Evolutionary conservation across 37 sponge, comb jelly and placozoan genomes (phyloP).

Genomic region (Theonella swinhoei): DNA sequence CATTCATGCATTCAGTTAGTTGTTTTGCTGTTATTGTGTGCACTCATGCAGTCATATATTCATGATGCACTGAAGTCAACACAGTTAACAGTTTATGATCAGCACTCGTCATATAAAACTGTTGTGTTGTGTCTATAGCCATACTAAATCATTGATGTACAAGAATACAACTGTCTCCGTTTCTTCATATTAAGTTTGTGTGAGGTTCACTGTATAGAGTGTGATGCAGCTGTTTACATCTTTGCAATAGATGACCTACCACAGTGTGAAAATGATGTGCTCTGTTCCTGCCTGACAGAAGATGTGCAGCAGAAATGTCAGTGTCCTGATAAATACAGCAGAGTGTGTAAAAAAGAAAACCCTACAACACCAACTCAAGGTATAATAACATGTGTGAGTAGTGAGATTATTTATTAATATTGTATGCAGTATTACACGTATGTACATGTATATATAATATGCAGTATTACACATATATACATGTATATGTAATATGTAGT

Average conservation of each 20-base stretch:
- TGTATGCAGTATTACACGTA: too few relatives aligned
- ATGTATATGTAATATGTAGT: too few relatives aligned
- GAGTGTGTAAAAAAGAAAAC: not conserved
- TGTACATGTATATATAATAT: too few relatives aligned
- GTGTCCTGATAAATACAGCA: not conserved
- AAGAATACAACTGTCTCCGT: too few relatives aligned
- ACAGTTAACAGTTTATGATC: not conserved
- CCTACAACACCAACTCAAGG: too few relatives aligned
- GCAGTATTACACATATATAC: too few relatives aligned
- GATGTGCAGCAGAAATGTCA: not conserved
- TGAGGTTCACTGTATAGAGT: not conserved
- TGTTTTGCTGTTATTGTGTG: not conserved
- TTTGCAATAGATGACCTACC: not conserved
- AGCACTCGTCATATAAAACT: too few relatives aligned
- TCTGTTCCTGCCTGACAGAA: not conserved
- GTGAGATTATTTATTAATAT: too few relatives aligned
- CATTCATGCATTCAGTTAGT: too few relatives aligned
- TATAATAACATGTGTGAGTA: too few relatives aligned
- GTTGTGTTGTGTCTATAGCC: too few relatives aligned
- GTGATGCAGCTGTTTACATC: not conserved
- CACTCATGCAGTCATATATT: not conserved
- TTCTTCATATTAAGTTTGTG: not conserved
- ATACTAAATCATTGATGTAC: too few relatives aligned
- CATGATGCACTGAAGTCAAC: not conserved
- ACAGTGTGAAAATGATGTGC: not conserved